These are phyloP conservation scores for Rallus limicola DNA, from an alignment of 2,113 vertebrate species.

Conservation along the genomic window DNA sequence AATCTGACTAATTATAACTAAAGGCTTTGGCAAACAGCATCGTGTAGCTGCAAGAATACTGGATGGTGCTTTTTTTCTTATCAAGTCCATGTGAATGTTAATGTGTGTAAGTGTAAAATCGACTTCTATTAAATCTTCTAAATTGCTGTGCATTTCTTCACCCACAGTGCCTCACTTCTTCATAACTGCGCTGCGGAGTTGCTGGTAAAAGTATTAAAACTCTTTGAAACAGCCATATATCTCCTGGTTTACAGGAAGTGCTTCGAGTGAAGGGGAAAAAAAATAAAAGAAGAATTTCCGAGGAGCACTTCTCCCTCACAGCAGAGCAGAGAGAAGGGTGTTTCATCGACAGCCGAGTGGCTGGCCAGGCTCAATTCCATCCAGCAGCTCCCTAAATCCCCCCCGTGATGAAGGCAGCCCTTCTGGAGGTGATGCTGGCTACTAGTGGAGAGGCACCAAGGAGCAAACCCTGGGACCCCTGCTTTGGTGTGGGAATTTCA, in stretches of 20 bases:
- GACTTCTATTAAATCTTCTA: slow-evolving; percentile 72
- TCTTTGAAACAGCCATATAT: slow-evolving; percentile 51
- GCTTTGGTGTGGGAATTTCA: not conserved
- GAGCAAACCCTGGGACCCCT: not conserved
- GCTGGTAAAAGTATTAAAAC: slow-evolving; percentile 70
- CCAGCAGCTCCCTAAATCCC: not conserved
- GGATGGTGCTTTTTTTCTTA: slow-evolving; percentile 4
- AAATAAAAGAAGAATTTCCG: not conserved
- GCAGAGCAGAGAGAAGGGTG: not conserved
- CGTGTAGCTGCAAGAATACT: slow-evolving; percentile 19
- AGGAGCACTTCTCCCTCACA: not conserved
- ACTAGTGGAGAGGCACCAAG: not conserved
- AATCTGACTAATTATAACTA: slow-evolving; percentile 54
- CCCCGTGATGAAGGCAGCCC: accelerated
- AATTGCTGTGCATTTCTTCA: slow-evolving; percentile 64
- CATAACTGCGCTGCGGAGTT: not conserved
- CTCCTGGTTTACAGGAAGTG: slow-evolving; percentile 68
- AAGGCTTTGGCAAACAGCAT: slow-evolving; percentile 62
- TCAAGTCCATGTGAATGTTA: slow-evolving; percentile 54
- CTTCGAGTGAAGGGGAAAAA: not conserved
- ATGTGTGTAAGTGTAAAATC: slow-evolving; percentile 64
- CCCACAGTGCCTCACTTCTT: slow-evolving; percentile 18
- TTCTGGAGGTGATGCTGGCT: not conserved
- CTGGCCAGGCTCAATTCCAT: not conserved
- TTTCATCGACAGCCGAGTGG: not conserved